phyloP scores from a whole-genome alignment of 2,797 vertebrate species.

The Poecilia wingei region DNA sequence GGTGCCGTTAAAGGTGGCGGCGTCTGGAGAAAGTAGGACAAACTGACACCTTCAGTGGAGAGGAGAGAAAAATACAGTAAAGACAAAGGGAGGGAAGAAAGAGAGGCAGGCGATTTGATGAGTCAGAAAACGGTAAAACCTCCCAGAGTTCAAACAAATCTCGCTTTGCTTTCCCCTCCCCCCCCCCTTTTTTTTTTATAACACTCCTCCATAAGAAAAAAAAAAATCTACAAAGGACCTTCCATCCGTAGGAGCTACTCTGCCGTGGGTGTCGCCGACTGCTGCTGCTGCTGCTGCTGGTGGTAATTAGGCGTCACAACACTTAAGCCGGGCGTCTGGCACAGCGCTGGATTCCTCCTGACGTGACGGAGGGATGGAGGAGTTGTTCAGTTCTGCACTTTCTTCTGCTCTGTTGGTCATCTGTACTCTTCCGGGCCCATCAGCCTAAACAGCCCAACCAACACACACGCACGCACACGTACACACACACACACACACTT shows the following conservation, averaged over 20 bases:
- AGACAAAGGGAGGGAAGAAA: conserved; percentile 47
- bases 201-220: conserved; percentile 31
- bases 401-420: conserved; percentile 80
- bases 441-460: conserved; percentile 67
- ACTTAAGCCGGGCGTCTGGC: conserved; percentile 72
- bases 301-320: conserved; percentile 82
- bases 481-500: conserved; percentile 10
- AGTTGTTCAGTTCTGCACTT: conserved; percentile 72
- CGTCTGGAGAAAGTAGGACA: conserved; percentile 49
- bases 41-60: conserved; percentile 48
- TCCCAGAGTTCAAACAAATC: conserved; percentile 63
- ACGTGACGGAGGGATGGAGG: conserved; percentile 74
- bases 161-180: conserved; percentile 6
- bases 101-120: conserved; percentile 53
- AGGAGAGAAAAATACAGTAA: conserved; percentile 14
- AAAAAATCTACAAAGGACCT: conserved; percentile 71
- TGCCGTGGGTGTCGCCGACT: conserved; percentile 58
- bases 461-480: conserved; percentile 15
- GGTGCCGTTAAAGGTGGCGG: conserved; percentile 46
- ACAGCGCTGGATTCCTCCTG: conserved; percentile 67
- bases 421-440: conserved; percentile 74
- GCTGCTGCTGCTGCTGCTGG: conserved; percentile 63
- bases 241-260: conserved; percentile 58
- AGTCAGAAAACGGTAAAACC: conserved; percentile 54
- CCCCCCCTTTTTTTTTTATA: conserved; percentile 3